Conservation (phyloP, 1,140 invertebrate genomes). For the Papilio helenus region DNA sequence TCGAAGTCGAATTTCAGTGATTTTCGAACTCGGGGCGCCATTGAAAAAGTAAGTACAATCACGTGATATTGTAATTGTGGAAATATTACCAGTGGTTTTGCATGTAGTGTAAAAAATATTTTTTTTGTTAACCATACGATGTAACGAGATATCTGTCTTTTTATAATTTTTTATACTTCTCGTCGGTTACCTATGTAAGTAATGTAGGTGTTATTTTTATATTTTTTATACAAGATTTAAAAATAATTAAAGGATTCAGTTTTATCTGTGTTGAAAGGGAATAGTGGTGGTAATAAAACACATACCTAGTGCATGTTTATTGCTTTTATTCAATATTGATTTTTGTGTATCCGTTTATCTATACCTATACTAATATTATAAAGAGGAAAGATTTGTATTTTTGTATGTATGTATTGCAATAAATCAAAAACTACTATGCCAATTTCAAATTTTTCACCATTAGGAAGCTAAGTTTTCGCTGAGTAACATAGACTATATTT, state of each 20-base stretch:
- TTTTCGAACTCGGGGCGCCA: constrained; percentile 57
- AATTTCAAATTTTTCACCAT: too few species aligned
- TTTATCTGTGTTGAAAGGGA: not conserved
- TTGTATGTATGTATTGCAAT: too few species aligned
- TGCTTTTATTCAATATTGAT: not conserved
- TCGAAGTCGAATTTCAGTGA: constrained; percentile 70
- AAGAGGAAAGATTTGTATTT: too few species aligned
- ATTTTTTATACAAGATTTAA: constrained; percentile 1
- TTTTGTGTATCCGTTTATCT: too few species aligned
- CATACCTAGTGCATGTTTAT: not conserved
- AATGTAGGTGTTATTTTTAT: constrained; percentile 1
- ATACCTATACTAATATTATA: too few species aligned
- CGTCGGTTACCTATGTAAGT: not conserved
- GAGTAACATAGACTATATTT: too few species aligned
- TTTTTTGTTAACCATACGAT: not conserved
- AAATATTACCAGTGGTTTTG: constrained; percentile 3
- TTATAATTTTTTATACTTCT: not conserved
- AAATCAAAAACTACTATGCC: too few species aligned
- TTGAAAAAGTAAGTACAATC: constrained; percentile 40
- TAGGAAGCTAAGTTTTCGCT: too few species aligned
- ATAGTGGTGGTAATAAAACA: not conserved
- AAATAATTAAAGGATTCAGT: not conserved
- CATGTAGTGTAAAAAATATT: constrained; percentile 5
- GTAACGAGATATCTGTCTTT: not conserved
- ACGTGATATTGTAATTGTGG: constrained; percentile 29